These are phyloP conservation scores for Anthopleura xanthogrammica DNA, from an alignment of 92 coral and sea anemone species.

Conservation along the genomic window DNA sequence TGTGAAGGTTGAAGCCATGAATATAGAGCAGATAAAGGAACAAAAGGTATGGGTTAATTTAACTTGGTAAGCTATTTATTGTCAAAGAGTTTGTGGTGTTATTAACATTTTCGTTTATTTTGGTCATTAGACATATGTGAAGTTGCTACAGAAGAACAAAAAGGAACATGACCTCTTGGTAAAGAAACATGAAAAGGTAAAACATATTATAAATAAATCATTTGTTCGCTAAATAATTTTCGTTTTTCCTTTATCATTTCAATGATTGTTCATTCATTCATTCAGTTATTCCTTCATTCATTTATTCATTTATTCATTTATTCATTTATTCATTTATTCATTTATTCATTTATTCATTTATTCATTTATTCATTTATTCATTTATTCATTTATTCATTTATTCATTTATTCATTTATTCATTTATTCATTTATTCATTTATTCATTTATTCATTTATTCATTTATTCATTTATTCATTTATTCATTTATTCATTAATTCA, in stretches of 20 bases:
- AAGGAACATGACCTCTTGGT: constrained; percentile 82
- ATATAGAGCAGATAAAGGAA: constrained; percentile 69
- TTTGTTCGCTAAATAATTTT: too few relatives aligned
- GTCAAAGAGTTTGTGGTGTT: neutral
- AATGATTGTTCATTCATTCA: too few relatives aligned
- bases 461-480: neutral
- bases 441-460: too few relatives aligned
- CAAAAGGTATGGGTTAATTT: constrained; percentile 59
- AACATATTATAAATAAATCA: neutral
- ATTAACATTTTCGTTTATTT: neutral
- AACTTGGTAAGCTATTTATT: neutral
- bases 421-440: too few relatives aligned
- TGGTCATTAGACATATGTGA: constrained; percentile 50
- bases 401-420: too few relatives aligned
- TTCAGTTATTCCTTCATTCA: too few relatives aligned
- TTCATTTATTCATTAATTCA: neutral
- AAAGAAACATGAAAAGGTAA: constrained; percentile 87
- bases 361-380: too few relatives aligned
- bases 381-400: too few relatives aligned
- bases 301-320: too few relatives aligned
- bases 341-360: too few relatives aligned
- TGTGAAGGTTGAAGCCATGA: constrained; percentile 78
- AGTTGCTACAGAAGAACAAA: constrained; percentile 71
- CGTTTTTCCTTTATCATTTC: too few relatives aligned
- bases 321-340: too few relatives aligned